These are phyloP conservation scores for Grapholita molesta DNA, from an alignment of 1,140 invertebrate species.

Conservation along the genomic window DNA sequence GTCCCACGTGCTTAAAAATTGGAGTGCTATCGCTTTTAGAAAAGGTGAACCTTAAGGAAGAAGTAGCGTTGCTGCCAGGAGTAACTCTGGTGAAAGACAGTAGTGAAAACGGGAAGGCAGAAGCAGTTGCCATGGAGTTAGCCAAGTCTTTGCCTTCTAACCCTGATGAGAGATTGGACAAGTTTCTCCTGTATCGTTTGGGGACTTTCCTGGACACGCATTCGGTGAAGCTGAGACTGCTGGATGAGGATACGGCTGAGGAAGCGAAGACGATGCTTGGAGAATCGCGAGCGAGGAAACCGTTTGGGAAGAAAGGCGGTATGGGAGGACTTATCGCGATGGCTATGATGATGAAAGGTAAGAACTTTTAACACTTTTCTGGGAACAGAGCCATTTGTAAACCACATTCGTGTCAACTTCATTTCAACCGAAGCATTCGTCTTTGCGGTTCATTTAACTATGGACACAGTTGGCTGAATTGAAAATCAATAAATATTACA, in stretches of 20 bases:
- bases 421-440: no score
- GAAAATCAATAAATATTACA: no score
- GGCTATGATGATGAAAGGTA: slow-evolving; percentile 81
- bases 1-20: slow-evolving; percentile 84
- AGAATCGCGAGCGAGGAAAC: slow-evolving; percentile 45
- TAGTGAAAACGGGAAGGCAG: slow-evolving; percentile 74
- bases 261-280: slow-evolving; percentile 59
- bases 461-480: no score
- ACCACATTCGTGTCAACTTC: no score
- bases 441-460: no score
- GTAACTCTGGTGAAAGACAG: slow-evolving; percentile 83
- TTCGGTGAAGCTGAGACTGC: slow-evolving; percentile 82
- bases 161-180: slow-evolving; percentile 83
- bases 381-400: no score
- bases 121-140: slow-evolving; percentile 80
- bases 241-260: slow-evolving; percentile 80
- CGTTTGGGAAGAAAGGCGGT: slow-evolving; percentile 75
- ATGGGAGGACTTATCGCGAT: slow-evolving; percentile 77
- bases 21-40: slow-evolving; percentile 85
- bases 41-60: slow-evolving; percentile 80
- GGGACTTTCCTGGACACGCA: slow-evolving; percentile 83
- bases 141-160: slow-evolving; percentile 84
- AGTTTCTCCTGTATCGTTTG: slow-evolving; percentile 83
- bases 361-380: slow-evolving; percentile 9
- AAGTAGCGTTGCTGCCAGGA: slow-evolving; percentile 82